Percentiles rank a stretch among this genome's conserved stretches.
These are phyloP conservation scores for Pachyuromys duprasi DNA, from an alignment of 2,797 vertebrate genomes.

Conservation along the genomic window DNA sequence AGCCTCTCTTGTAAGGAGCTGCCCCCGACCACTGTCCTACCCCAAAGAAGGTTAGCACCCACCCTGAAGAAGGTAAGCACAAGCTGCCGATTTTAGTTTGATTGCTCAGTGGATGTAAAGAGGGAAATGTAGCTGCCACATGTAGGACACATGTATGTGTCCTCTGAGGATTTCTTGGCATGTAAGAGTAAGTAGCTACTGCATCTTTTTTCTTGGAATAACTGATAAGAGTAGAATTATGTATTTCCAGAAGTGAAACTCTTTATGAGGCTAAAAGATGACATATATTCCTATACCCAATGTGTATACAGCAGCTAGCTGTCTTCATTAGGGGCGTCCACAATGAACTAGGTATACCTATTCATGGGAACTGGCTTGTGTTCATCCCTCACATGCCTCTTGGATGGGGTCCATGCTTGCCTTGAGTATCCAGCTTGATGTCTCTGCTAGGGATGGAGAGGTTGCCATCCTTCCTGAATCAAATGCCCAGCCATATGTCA, in stretches of 20 bases:
- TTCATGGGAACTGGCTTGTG: neutral
- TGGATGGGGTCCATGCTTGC: neutral
- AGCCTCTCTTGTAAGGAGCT: neutral
- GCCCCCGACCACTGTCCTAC: neutral
- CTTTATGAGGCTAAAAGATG: slow-evolving; percentile 74
- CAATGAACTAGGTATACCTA: slow-evolving; percentile 64
- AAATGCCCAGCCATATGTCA: neutral
- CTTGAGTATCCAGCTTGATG: neutral
- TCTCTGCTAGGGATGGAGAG: neutral
- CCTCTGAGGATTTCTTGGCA: neutral
- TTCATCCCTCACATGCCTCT: neutral
- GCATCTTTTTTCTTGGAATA: slow-evolving; percentile 13
- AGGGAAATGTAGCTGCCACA: neutral
- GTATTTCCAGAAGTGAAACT: slow-evolving; percentile 26
- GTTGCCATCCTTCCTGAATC: neutral
- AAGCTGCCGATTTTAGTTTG: neutral
- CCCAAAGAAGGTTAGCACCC: neutral
- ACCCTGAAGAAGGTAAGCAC: neutral
- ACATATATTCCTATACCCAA: slow-evolving; percentile 65
- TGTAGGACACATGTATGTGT: neutral
- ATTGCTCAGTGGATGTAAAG: neutral
- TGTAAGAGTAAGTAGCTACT: neutral
- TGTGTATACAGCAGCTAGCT: slow-evolving; percentile 59
- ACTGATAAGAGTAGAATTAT: slow-evolving; percentile 68
- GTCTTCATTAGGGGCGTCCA: slow-evolving; percentile 72